A percentile compares a stretch with the other conserved stretches of the same genome.
Conservation (phyloP, 2,797 vertebrate genomes). For the Phoebastria nigripes region DNA sequence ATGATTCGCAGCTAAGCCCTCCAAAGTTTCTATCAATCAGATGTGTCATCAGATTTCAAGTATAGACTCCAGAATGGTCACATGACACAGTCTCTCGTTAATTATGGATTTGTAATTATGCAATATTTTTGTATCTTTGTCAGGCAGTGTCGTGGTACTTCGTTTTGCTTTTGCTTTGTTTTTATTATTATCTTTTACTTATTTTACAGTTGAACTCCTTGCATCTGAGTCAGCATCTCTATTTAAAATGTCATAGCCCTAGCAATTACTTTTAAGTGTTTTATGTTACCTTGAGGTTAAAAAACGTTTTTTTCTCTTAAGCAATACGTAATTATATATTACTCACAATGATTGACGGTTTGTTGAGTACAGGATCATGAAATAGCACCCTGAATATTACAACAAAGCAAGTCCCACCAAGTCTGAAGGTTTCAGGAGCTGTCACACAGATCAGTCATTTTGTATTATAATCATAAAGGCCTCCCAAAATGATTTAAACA, state of each 20-base stretch:
- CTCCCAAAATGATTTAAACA: neutral
- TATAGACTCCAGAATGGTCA: neutral
- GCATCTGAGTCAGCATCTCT: neutral
- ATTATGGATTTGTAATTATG: neutral
- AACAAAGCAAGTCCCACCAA: neutral
- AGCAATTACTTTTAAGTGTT: constrained; percentile 25
- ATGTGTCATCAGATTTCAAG: neutral
- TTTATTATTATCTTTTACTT: neutral
- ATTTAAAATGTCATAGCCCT: constrained; percentile 27
- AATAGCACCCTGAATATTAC: constrained; percentile 24
- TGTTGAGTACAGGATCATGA: constrained; percentile 16
- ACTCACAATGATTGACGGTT: constrained; percentile 27
- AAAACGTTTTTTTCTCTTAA: neutral
- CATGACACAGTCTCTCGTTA: neutral
- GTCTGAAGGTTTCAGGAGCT: constrained; percentile 19
- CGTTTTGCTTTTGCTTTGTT: neutral
- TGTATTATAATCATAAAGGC: neutral
- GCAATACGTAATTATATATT: constrained; percentile 38
- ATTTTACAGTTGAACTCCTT: neutral
- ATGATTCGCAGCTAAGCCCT: neutral
- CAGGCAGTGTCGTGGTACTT: neutral
- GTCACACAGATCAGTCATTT: constrained; percentile 18
- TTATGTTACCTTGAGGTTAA: neutral
- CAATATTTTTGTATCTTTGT: neutral
- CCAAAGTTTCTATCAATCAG: neutral